Base-by-base conservation (phyloP, 2,113 vertebrate genomes). In the Pterocles burchelli region DNA sequence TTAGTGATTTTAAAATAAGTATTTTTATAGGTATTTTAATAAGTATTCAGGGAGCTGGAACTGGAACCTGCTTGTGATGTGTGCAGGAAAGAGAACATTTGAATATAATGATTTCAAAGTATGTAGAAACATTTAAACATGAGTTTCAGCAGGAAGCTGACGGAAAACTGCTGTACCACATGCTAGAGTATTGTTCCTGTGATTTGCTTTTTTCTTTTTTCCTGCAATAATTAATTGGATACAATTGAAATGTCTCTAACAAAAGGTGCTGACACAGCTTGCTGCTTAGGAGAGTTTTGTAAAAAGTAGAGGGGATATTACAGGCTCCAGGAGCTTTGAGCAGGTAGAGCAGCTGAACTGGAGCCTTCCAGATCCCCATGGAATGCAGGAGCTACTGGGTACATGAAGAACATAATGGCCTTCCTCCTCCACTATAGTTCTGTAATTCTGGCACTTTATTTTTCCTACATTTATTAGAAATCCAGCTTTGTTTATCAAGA, bases 101-200 rank as follows among this genome's bases (percentile, higher is more conserved):
- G 21, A 28, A 29, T 17, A 13, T 19, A 34, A 26, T 31, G 5
- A 43, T 52, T 85, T 58, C 18, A n/a, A 43, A 58, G 11, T 3
- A 31, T 17, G 17, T 9, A 46, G 36, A 61, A 61, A 70, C 9
- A 25, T 29, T 86, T 49, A 38, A 82, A 57, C 12, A 17, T 18
- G 4, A 2, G 3, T 55, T 92, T 80, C 36, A 24, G 29, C 24
- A 68, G 63, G 11, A 68, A 77, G 20, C 22, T 76, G 45, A 41
- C 24, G 13, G 17, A 48, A 46, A 67, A 18, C 5, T 17, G 7
- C 4, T 11, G 52, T 21, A 1, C 36, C 10, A 4, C 1, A 0
- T 65, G 25, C 10, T 25, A 9, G 12, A n/a, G 2, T 12, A 46
- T 25, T 5, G 14, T 52, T 48, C 16, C 26, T 43, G 11, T 11